Evolutionary conservation across 2,888 invertebrate species (phyloP), one percentile per base, ranked within the genome.

Genomic region (Timandra comae): DNA sequence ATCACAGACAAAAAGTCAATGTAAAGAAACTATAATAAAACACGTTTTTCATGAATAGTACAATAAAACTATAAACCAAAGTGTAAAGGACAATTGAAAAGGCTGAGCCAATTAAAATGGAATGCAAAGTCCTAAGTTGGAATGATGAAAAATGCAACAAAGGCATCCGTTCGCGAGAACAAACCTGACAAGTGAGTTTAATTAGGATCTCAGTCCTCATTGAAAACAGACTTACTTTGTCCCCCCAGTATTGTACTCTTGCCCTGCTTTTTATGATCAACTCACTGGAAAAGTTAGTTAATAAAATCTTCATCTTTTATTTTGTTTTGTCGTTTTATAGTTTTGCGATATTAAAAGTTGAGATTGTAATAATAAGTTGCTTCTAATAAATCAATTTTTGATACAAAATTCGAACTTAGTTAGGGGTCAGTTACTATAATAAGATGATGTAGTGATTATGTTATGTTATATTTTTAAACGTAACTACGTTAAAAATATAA

Each of bases 181-280:
- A 48, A 49, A 50, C 41, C 46, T 46, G 40, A 38, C 46, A 45
- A 58, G 48, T 49, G 44, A 49, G 38, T 56, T 55, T 60, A 60
- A 60, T 60, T 60, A 60, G 48, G 41, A 43, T 33, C 28, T 34
- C 19, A 30, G 38, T 22, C 29, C 43, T 45, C 30, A 43, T 44
- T 49, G 45, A 42, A 42, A 47, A 44, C 39, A 41, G 33, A 40
- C 31, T 34, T 30, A 36, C 33, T 24, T 33, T 39, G 33, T 34
- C 10, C 1, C 22, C 25, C 16, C 16, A 6, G 12, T 29, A 22
- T 27, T 27, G 26, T 27, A 19, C 12, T 13, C 16, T 12, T 23
- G 11, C 27, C 20, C 8, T 11, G n/a, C 4, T 19, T 16, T 24
- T 36, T 25, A 19, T 25, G 22, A 35, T 12, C 25, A 29, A 21